Evolutionary conservation across 2,113 vertebrate species (phyloP).

Genomic region (Myiagra hebetior): DNA sequence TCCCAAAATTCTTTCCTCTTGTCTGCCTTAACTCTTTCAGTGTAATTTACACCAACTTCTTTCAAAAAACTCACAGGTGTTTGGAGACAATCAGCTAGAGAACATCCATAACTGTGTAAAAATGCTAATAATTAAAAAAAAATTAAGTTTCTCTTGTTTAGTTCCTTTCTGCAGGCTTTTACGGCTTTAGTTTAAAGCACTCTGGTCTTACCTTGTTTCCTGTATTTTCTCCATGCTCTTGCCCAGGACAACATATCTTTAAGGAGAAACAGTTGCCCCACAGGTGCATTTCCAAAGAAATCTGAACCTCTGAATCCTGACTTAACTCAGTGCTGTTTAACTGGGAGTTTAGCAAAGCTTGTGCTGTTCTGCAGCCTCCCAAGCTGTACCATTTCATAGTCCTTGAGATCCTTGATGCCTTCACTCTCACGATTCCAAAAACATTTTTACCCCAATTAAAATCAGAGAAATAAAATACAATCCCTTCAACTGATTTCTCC

Average conservation of each 20-base stretch:
- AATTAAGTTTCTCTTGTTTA: not conserved
- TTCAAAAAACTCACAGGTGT: not conserved
- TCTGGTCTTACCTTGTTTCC: not conserved
- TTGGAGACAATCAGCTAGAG: not conserved
- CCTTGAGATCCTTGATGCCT: not conserved
- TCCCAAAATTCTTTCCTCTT: not conserved
- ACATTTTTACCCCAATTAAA: not conserved
- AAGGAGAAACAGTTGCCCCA: not conserved
- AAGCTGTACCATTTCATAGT: not conserved
- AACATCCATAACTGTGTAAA: not conserved
- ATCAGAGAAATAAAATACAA: not conserved
- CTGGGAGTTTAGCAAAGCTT: not conserved
- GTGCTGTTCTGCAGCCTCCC: not conserved
- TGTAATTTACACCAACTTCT: not conserved
- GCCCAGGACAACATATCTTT: not conserved
- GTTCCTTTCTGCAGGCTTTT: not conserved
- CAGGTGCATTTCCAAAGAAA: not conserved
- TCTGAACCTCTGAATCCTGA: not conserved
- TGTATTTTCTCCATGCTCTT: not conserved
- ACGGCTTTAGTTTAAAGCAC: not conserved
- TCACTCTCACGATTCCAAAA: not conserved
- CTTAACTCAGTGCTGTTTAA: not conserved
- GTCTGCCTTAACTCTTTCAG: not conserved
- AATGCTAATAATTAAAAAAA: not conserved
- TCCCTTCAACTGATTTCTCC: not conserved